phyloP scores from a whole-genome alignment of 1,140 invertebrate species.

The Triops cancriformis region DNA sequence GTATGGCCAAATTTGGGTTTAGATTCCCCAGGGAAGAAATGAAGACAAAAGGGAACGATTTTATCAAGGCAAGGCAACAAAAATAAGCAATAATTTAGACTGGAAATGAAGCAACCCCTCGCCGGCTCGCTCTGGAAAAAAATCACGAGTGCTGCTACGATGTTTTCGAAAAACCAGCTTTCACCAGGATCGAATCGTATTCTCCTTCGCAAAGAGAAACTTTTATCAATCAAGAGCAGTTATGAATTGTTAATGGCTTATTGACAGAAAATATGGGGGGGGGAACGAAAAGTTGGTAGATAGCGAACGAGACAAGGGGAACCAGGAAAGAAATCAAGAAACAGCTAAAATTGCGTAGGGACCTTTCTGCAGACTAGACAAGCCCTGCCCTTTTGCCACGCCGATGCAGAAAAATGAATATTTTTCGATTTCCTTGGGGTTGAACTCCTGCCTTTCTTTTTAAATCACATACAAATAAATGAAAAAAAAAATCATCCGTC shows the following conservation, averaged over 20 bases:
- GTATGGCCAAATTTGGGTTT: slow-evolving; percentile 5
- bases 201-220: not conserved
- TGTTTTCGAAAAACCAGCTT: not conserved
- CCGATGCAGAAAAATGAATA: not conserved
- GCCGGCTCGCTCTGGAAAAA: not conserved
- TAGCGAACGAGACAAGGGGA: not conserved
- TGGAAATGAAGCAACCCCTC: not conserved
- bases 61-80: not conserved
- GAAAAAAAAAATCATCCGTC: not conserved
- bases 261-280: too few relatives aligned
- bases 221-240: not conserved
- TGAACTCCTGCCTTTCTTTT: not conserved
- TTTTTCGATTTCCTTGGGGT: not conserved
- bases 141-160: not conserved
- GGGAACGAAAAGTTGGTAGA: not conserved
- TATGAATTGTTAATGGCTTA: not conserved
- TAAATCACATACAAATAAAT: not conserved
- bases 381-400: slow-evolving; percentile 11
- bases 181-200: not conserved
- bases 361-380: slow-evolving; percentile 10
- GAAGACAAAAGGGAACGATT: not conserved
- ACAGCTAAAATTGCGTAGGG: not conserved
- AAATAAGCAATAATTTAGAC: not conserved
- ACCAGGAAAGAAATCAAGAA: not conserved
- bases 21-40: not conserved